These are phyloP conservation scores for Epicauta chinensis DNA, from an alignment of 1,140 invertebrate genomes.

Conservation along the genomic window DNA sequence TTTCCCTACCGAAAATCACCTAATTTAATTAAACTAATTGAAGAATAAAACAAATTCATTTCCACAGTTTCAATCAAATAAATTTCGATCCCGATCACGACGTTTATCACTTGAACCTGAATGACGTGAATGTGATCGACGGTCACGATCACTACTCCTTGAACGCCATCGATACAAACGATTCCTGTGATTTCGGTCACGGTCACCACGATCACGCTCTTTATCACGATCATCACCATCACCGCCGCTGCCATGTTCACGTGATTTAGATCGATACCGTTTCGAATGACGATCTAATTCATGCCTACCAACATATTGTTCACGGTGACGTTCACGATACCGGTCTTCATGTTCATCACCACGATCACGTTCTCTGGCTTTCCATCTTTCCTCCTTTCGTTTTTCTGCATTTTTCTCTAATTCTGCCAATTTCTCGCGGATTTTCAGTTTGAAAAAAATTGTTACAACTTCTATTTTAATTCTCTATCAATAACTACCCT, in stretches of 20 bases:
- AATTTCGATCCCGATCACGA: slow-evolving; percentile 47
- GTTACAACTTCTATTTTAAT: too few relatives aligned
- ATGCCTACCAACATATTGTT: slow-evolving; percentile 60
- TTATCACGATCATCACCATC: too few relatives aligned
- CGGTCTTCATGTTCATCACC: slow-evolving; percentile 54
- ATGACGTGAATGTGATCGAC: slow-evolving; percentile 48
- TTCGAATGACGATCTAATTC: slow-evolving; percentile 60
- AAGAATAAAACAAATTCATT: too few relatives aligned
- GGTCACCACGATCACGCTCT: slow-evolving; percentile 25
- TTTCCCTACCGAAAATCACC: too few relatives aligned
- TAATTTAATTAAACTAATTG: too few relatives aligned
- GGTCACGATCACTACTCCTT: slow-evolving; percentile 42
- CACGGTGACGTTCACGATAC: slow-evolving; percentile 47
- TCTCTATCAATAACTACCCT: too few relatives aligned
- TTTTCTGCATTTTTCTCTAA: slow-evolving; percentile 56
- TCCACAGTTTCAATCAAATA: background rate
- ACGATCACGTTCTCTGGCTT: slow-evolving; percentile 50
- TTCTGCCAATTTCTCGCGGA: too few relatives aligned
- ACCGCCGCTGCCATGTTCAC: too few relatives aligned
- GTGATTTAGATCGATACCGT: slow-evolving; percentile 54
- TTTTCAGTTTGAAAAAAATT: too few relatives aligned
- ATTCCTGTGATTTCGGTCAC: slow-evolving; percentile 34
- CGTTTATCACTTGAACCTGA: slow-evolving; percentile 44
- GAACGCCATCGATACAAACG: slow-evolving; percentile 48
- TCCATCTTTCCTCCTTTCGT: slow-evolving; percentile 63